Evolutionary conservation across 2,888 invertebrate species (phyloP).

Genomic region (Diarsia brunnea): DNA sequence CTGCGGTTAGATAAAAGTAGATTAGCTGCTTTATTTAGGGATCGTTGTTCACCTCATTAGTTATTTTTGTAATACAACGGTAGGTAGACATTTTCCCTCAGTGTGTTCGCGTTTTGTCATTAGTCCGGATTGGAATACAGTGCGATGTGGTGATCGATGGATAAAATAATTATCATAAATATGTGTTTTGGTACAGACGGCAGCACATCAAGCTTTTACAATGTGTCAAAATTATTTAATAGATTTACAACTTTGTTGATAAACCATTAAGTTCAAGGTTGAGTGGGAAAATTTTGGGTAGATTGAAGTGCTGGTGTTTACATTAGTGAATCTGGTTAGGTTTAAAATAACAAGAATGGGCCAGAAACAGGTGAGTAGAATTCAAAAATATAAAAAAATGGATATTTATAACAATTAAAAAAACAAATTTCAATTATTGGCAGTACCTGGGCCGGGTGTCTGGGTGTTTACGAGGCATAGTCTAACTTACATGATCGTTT

Average conservation of each 20-base stretch:
- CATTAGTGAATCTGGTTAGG: neutral
- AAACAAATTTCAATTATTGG: neutral
- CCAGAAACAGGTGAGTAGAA: conserved; percentile 26
- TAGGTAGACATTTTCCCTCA: conserved; percentile 29
- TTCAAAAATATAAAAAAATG: too few relatives aligned
- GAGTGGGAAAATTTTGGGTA: too few relatives aligned
- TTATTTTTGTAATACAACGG: conserved; percentile 40
- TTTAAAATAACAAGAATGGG: conserved; percentile 32
- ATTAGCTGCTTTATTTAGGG: conserved; percentile 24
- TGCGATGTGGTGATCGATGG: conserved; percentile 21
- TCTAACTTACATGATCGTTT: too few relatives aligned
- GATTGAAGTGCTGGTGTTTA: too few relatives aligned
- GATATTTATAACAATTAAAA: too few relatives aligned
- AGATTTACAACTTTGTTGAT: too few relatives aligned
- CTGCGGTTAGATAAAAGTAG: conserved; percentile 2
- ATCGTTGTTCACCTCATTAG: conserved; percentile 21
- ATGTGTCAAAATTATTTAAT: too few relatives aligned
- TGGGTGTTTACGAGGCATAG: too few relatives aligned
- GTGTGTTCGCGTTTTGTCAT: conserved; percentile 14
- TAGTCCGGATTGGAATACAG: conserved; percentile 10
- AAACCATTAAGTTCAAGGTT: too few relatives aligned
- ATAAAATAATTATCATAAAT: conserved; percentile 6
- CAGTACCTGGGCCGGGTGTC: too few relatives aligned
- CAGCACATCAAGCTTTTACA: too few relatives aligned
- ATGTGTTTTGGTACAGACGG: neutral